phyloP scores from a whole-genome alignment of 2,888 invertebrate genomes.

The Andrena trimmerana region DNA sequence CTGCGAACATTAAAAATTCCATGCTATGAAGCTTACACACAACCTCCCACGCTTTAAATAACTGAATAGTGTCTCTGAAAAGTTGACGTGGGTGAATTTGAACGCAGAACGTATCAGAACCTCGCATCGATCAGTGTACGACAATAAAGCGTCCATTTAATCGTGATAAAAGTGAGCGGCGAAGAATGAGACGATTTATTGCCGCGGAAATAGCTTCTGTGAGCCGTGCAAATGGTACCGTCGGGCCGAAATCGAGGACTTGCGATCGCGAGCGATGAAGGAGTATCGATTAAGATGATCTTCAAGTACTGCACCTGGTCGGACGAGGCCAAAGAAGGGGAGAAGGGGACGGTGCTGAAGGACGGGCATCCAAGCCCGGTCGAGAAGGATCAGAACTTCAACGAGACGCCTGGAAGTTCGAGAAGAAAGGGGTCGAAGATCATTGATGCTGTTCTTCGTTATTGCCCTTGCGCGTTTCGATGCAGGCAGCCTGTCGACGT shows the following conservation, averaged over 20 bases:
- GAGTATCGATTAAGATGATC: conserved; percentile 72
- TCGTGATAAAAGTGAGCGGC: neutral
- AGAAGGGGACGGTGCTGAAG: conserved; percentile 27
- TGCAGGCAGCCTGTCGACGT: conserved; percentile 79
- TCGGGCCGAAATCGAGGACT: conserved; percentile 26
- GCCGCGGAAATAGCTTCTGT: neutral
- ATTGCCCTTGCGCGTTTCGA: conserved; percentile 82
- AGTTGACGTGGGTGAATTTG: too few relatives aligned
- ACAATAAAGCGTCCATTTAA: conserved; percentile 4
- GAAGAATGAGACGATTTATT: conserved; percentile 29
- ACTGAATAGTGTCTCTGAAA: neutral
- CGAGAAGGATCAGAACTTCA: conserved; percentile 32
- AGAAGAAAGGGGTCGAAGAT: conserved; percentile 64
- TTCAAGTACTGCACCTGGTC: conserved; percentile 82
- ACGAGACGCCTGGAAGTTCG: conserved; percentile 7
- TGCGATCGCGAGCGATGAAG: conserved; percentile 42
- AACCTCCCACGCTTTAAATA: neutral
- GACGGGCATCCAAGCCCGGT: neutral
- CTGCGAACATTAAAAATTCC: too few relatives aligned
- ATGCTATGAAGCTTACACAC: too few relatives aligned
- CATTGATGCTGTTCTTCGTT: conserved; percentile 77
- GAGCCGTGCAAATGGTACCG: conserved; percentile 14
- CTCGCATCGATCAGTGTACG: neutral
- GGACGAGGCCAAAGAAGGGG: conserved; percentile 68
- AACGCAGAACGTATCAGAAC: neutral